Evolutionary conservation across 2,888 invertebrate species (phyloP), one percentile per base, ranked within the genome.

Genomic region (Mythimna lalbum): DNA sequence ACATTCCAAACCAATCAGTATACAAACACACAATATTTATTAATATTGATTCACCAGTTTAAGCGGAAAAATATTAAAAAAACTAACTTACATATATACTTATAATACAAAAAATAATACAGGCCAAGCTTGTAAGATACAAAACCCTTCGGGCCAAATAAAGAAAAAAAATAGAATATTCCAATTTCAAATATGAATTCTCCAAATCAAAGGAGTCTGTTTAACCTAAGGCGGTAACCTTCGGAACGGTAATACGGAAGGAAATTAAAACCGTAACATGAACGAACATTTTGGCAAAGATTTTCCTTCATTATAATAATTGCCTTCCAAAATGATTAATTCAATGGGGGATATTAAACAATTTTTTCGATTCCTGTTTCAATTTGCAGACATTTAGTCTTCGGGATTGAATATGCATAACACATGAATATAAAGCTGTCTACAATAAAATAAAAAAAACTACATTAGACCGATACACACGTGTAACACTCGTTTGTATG

Each of bases 311-410:
- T 23, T 50, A 27, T 31, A 36, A 23, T 36, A 36, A 73, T 57
- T 52, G 23, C 43, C 67, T 50, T 6, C 33, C 33, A 63, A 65
- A 65, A 63, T 56, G 59, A 57, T 76, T 69, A 66, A 72, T 69
- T 69, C 27, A 60, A 64, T 72, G 63, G 57, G 76, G 82, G 79
- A 84, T 82, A 74, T 82, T 67, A 71, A 66, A 75, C 12, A 57
- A n/a, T 74, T 73, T 53, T 47, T 65, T 72, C 17, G 23, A 55
- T 73, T 76, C 43, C 63, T 55, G 39, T 52, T 47, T 23, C 23
- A 78, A 65, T 73, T 69, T 78, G 52, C 43, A 0, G n/a, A 60
- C 61, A 49, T 67, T 33, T 43, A n/a, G 10, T 31, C 7, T 43
- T 47, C 5, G 52, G 17, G 12, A 64, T 69, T 69, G 55, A 50